Percentiles rank a stretch among this genome's conserved stretches.
Conservation (phyloP, 2,113 vertebrate species). For the Corythaixoides concolor region DNA sequence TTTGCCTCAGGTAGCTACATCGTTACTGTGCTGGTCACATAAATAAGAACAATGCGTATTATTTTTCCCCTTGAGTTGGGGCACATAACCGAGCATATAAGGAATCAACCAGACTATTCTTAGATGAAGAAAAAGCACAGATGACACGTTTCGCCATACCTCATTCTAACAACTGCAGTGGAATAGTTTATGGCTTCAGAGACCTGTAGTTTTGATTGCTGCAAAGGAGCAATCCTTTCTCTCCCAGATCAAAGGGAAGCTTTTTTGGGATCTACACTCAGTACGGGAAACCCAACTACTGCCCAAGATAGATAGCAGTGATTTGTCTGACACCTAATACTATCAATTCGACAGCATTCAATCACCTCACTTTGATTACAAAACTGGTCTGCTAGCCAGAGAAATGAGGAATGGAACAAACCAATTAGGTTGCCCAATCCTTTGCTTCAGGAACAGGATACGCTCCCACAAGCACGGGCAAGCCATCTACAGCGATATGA, state of each 20-base stretch:
- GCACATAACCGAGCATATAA: background rate
- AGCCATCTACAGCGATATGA: background rate
- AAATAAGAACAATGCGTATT: background rate
- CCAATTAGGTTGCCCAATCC: background rate
- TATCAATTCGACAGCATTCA: background rate
- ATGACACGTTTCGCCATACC: background rate
- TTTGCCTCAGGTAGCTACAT: background rate
- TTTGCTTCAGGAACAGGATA: background rate
- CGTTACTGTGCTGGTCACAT: background rate
- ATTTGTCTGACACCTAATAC: background rate
- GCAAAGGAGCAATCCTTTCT: constrained; percentile 13
- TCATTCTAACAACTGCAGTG: background rate
- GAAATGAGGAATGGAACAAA: background rate
- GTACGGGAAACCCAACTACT: background rate
- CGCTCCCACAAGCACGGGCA: background rate
- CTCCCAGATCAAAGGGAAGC: background rate
- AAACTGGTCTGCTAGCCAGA: background rate
- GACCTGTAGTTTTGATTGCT: background rate
- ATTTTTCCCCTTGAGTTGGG: background rate
- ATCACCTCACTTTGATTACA: background rate
- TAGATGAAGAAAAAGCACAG: background rate
- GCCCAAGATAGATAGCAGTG: background rate
- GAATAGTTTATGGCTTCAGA: constrained; percentile 1
- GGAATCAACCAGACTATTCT: background rate
- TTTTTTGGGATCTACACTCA: background rate